Percentiles rank a stretch among this genome's conserved stretches.
phyloP scores from a whole-genome alignment of 2,797 vertebrate genomes.

The Protonibea diacanthus region DNA sequence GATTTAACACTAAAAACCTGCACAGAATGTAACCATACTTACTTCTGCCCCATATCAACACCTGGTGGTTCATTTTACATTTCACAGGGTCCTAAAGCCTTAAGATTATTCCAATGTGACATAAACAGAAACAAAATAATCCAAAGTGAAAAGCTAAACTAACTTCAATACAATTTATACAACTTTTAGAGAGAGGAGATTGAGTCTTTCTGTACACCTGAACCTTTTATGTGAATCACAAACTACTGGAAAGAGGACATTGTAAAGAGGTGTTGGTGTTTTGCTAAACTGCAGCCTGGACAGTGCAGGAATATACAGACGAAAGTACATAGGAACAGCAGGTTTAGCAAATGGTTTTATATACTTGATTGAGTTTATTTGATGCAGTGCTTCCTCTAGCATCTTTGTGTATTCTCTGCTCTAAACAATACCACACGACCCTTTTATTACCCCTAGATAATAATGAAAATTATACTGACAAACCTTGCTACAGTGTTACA shows the following conservation, averaged over 20 bases:
- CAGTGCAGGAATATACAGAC: constrained; percentile 94
- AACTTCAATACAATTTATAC: constrained; percentile 75
- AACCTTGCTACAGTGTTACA: constrained; percentile 83
- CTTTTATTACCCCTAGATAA: constrained; percentile 68
- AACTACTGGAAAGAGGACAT: constrained; percentile 66
- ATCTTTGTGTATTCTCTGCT: constrained; percentile 76
- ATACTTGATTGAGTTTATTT: constrained; percentile 69
- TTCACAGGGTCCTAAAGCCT: constrained; percentile 64
- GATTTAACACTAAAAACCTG: constrained; percentile 17
- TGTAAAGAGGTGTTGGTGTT: constrained; percentile 51
- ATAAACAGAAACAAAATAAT: constrained; percentile 48
- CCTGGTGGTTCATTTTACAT: constrained; percentile 44
- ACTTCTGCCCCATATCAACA: constrained; percentile 19
- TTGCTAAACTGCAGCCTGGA: constrained; percentile 84
- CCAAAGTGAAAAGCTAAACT: constrained; percentile 70
- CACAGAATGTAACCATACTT: constrained; percentile 16
- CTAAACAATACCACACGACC: constrained; percentile 76
- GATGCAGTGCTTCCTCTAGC: constrained; percentile 67
- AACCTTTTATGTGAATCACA: constrained; percentile 58
- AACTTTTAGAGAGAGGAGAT: constrained; percentile 65
- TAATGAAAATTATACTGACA: constrained; percentile 78
- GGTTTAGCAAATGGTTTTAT: constrained; percentile 67
- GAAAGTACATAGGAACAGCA: constrained; percentile 83
- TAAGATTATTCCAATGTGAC: constrained; percentile 38
- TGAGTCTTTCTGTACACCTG: constrained; percentile 68